Evolutionary conservation across 2,113 vertebrate genomes (phyloP), one percentile per base, ranked within the genome.

Genomic region (Numida meleagris): DNA sequence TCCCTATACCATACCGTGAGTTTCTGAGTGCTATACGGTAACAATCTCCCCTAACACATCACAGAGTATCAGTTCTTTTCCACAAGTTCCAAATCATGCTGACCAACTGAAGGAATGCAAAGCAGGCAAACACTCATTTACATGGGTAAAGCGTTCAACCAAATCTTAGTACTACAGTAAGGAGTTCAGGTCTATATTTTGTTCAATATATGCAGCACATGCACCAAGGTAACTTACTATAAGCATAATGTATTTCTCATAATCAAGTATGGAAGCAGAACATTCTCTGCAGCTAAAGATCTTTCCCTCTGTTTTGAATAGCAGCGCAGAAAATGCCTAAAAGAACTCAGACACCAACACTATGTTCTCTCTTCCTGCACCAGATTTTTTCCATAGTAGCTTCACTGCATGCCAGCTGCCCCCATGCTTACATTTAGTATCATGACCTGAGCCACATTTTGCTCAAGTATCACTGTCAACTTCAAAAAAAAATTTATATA

Each of bases 161-260:
- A 71, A 80, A 78, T 86, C 48, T 31, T 29, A 23, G 15, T 36
- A 58, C 17, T 33, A 59, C 12, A 46, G 33, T 50, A 57, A 89
- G 14, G 21, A 77, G 72, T n/a, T 45, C 0, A 68, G 15, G 19
- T 55, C 24, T 79, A 46, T 0, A 34, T 42, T 75, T 84, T 59
- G 14, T 36, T 80, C 42, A 16, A 0, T 36, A 71, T 27, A 7
- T 7, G 4, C 80, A 93, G 66, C 27, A 40, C 0, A 0, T 46
- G 31, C 57, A 75, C 11, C 14, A 55, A 2, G 8, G 18, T 38
- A 74, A 81, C 25, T 42, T 57, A 34, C 13, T 29, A 24, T 4
- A 38, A 72, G 57, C 42, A 33, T 18, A 0, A 0, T 2, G 8
- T n/a, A 42, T 42, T 74, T 84, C 57, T 67, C 45, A 38, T 67